Conservation (phyloP, 2,888 invertebrate genomes). For the Drosophila testacea region DNA sequence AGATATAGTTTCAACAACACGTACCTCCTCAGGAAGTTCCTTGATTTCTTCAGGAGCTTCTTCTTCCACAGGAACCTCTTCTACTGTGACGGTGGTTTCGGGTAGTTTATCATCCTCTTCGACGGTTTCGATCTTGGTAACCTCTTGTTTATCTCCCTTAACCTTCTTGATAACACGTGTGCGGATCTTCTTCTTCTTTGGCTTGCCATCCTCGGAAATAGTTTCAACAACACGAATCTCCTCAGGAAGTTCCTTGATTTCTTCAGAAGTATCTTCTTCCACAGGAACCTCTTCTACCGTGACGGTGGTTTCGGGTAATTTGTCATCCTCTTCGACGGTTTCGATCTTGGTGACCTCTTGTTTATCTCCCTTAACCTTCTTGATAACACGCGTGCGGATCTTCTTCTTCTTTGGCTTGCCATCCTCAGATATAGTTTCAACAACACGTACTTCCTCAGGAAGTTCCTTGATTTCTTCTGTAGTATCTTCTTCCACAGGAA, state of each 20-base stretch:
- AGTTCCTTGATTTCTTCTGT: constrained; percentile 26
- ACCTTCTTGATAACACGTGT: constrained; percentile 51
- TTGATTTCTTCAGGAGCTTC: constrained; percentile 21
- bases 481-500: constrained; percentile 13
- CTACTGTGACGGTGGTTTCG: constrained; percentile 42
- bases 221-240: constrained; percentile 45
- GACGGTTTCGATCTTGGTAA: constrained; percentile 47
- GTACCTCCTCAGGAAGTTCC: constrained; percentile 51
- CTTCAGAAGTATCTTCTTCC: constrained; percentile 13
- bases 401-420: constrained; percentile 31
- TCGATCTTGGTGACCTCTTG: constrained; percentile 36
- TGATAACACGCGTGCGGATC: constrained; percentile 30
- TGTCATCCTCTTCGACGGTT: constrained; percentile 34
- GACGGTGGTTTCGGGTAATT: constrained; percentile 24
- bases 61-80: constrained; percentile 32
- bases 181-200: constrained; percentile 49
- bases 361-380: constrained; percentile 33
- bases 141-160: constrained; percentile 49
- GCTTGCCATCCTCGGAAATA: constrained; percentile 41
- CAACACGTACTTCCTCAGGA: constrained; percentile 28
- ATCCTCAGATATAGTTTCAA: constrained; percentile 18
- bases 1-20: constrained; percentile 49
- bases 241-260: constrained; percentile 45
- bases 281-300: constrained; percentile 19
- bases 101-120: constrained; percentile 51